phyloP scores from a whole-genome alignment of 1,140 invertebrate species.

The Philotrypesis tridentata region DNA sequence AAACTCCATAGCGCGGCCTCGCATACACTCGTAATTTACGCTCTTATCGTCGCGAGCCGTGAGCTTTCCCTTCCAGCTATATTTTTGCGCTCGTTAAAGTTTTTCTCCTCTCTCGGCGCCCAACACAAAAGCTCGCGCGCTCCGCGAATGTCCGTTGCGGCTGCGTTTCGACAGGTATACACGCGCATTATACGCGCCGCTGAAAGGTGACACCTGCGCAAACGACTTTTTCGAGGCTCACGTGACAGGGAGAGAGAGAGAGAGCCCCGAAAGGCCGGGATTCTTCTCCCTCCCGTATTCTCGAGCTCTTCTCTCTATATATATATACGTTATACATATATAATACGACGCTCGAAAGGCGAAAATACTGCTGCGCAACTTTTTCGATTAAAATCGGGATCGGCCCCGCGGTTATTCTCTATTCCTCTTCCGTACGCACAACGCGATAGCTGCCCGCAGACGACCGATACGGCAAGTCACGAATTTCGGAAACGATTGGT shows the following conservation, averaged over 20 bases:
- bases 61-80: not conserved
- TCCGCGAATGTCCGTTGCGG: not conserved
- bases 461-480: not conserved
- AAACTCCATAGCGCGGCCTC: not conserved
- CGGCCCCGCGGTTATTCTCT: not conserved
- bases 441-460: no score
- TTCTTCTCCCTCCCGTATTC: not conserved
- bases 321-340: no score
- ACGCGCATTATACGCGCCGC: no score
- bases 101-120: not conserved
- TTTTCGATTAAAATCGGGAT: not conserved
- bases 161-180: constrained; percentile 14
- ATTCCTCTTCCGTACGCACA: not conserved
- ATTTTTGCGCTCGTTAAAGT: not conserved
- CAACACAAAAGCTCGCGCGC: not conserved
- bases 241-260: no score
- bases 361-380: not conserved
- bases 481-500: not conserved
- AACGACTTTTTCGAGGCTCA: constrained; percentile 53
- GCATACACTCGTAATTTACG: not conserved
- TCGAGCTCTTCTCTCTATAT: not conserved
- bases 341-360: no score
- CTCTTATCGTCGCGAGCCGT: not conserved
- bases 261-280: no score
- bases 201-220: constrained; percentile 44